A percentile compares a stretch with the other conserved stretches of the same genome.
Evolutionary conservation across 2,888 invertebrate species (phyloP).

Genomic region (Caenorhabditis auriculariae): DNA sequence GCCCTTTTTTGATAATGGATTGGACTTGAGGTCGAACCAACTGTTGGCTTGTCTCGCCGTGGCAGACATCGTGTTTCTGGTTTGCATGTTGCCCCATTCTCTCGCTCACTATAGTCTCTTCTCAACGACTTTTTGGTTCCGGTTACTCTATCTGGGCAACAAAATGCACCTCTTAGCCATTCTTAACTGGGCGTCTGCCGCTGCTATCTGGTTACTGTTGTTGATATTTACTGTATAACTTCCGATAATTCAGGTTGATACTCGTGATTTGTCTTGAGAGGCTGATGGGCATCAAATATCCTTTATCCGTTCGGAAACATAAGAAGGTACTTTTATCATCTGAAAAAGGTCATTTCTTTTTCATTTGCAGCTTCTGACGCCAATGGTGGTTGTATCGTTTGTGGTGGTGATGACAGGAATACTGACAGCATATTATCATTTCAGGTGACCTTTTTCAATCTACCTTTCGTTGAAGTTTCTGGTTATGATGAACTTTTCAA

Average conservation of each 20-base stretch:
- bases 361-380: slow-evolving; percentile 28
- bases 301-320: slow-evolving; percentile 44
- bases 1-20: neutral
- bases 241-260: slow-evolving; percentile 46
- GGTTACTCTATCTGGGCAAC: slow-evolving; percentile 48
- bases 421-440: slow-evolving; percentile 55
- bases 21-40: slow-evolving; percentile 49
- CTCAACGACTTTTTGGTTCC: slow-evolving; percentile 48
- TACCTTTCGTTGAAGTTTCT: too few relatives aligned
- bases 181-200: slow-evolving; percentile 59
- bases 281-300: slow-evolving; percentile 56
- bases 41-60: slow-evolving; percentile 56
- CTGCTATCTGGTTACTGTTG: slow-evolving; percentile 53
- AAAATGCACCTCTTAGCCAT: slow-evolving; percentile 56
- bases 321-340: slow-evolving; percentile 6
- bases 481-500: too few relatives aligned
- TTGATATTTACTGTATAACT: neutral
- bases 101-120: slow-evolving; percentile 57
- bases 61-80: slow-evolving; percentile 58
- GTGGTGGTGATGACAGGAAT: slow-evolving; percentile 49
- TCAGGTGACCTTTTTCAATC: slow-evolving; percentile 17
- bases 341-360: neutral
- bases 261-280: slow-evolving; percentile 57
- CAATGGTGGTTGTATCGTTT: slow-evolving; percentile 35
- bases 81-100: slow-evolving; percentile 56